These are phyloP conservation scores for Aspidiotus destructor DNA, from an alignment of 2,888 invertebrate species.

Conservation along the genomic window DNA sequence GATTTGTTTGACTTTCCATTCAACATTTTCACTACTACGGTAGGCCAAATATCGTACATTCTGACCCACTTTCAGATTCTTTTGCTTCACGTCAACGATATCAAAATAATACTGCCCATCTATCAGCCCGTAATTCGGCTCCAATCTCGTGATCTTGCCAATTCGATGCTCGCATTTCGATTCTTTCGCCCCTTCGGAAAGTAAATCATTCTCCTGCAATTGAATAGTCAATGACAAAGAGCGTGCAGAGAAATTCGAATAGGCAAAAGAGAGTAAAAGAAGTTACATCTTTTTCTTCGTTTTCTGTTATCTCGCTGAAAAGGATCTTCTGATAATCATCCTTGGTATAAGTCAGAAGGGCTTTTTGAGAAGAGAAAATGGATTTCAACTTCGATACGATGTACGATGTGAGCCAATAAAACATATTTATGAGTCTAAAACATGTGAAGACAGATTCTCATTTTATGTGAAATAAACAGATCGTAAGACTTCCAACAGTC, in stretches of 20 bases:
- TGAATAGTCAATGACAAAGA: too few relatives aligned
- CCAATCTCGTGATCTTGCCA: constrained; percentile 14
- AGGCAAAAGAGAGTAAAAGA: too few relatives aligned
- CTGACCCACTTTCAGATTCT: constrained; percentile 9
- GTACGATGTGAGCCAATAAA: too few relatives aligned
- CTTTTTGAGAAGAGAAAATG: too few relatives aligned
- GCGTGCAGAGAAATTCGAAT: too few relatives aligned
- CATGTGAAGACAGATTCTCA: too few relatives aligned
- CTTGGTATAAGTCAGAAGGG: too few relatives aligned
- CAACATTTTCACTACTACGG: neutral
- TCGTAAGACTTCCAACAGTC: too few relatives aligned
- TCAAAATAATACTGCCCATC: constrained; percentile 21
- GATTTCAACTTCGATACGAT: too few relatives aligned
- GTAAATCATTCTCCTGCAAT: neutral
- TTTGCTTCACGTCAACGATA: neutral
- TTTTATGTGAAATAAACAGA: too few relatives aligned
- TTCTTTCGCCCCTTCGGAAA: neutral
- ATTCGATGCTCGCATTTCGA: constrained; percentile 3
- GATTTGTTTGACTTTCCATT: constrained; percentile 17
- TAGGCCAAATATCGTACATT: constrained; percentile 16
- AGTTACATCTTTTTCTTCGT: too few relatives aligned
- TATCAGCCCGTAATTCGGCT: constrained; percentile 17
- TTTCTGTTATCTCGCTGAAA: constrained; percentile 46
- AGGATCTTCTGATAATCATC: constrained; percentile 49
- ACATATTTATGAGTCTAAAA: too few relatives aligned